Percentiles rank a stretch among this genome's conserved stretches.
Conservation (phyloP, 2,888 invertebrate species). For the Drosophila gaucha region DNA sequence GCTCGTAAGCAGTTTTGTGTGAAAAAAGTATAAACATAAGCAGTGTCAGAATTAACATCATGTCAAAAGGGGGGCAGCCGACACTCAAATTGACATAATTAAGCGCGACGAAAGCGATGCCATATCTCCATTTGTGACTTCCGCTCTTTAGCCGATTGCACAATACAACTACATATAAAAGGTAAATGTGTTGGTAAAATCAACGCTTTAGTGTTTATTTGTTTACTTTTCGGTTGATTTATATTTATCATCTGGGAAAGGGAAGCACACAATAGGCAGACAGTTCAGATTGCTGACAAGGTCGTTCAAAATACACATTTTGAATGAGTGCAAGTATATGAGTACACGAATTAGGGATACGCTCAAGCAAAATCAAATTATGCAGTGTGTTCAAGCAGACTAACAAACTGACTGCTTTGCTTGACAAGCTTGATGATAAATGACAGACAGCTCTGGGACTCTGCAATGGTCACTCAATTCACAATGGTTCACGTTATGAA, state of each 20-base stretch:
- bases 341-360: conserved; percentile 33
- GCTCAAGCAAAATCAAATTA: conserved; percentile 14
- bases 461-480: conserved; percentile 34
- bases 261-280: conserved; percentile 41
- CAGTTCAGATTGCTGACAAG: conserved; percentile 49
- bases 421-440: conserved; percentile 52
- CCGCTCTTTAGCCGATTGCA: conserved; percentile 62
- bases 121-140: conserved; percentile 46
- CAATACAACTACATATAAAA: conserved; percentile 28
- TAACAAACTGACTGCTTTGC: conserved; percentile 19
- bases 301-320: conserved; percentile 50
- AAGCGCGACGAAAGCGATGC: conserved; percentile 30
- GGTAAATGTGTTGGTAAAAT: conserved; percentile 39
- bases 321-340: conserved; percentile 23
- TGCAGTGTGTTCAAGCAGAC: conserved; percentile 24
- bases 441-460: conserved; percentile 32
- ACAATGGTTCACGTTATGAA: conserved; percentile 34
- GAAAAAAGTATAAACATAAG: conserved; percentile 26
- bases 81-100: conserved; percentile 44
- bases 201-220: conserved; percentile 50
- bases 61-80: neutral
- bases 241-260: conserved; percentile 35
- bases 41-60: conserved; percentile 32
- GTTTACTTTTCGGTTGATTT: conserved; percentile 15
- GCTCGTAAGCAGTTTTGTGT: conserved; percentile 13